phyloP scores from a whole-genome alignment of 2,113 vertebrate species.

The Dolichallabes microphthalmus region DNA sequence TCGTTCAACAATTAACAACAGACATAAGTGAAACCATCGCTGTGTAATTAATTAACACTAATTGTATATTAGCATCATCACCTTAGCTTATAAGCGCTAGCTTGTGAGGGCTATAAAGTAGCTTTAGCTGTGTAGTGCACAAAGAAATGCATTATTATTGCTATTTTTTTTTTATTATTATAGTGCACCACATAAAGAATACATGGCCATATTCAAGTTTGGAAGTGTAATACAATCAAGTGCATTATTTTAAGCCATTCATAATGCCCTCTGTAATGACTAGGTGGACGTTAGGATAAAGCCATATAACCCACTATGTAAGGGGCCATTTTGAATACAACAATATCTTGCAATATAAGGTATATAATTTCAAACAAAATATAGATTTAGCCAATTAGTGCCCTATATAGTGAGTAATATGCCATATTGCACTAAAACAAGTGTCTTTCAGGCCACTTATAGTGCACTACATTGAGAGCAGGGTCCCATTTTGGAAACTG shows the following conservation, averaged over 20 bases:
- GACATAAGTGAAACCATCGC: background rate
- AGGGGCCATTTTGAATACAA: too few species aligned
- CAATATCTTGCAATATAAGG: too few species aligned
- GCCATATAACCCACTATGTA: too few species aligned
- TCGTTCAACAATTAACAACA: background rate
- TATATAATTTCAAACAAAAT: too few species aligned
- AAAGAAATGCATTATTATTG: too few species aligned
- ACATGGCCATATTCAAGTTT: background rate
- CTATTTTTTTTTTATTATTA: background rate
- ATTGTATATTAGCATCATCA: too few species aligned
- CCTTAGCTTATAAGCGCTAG: too few species aligned
- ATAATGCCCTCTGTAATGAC: background rate
- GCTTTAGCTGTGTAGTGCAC: background rate
- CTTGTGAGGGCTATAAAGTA: background rate
- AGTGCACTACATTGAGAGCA: background rate
- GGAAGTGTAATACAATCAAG: background rate
- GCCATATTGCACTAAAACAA: background rate
- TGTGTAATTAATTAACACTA: background rate
- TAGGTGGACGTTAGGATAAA: too few species aligned
- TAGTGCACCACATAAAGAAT: background rate
- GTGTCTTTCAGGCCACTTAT: background rate
- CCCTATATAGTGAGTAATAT: too few species aligned
- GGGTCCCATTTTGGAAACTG: background rate
- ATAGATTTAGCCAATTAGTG: too few species aligned
- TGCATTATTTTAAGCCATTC: too few species aligned